Conservation (phyloP, 2,113 vertebrate species). For the Heterotis niloticus region DNA sequence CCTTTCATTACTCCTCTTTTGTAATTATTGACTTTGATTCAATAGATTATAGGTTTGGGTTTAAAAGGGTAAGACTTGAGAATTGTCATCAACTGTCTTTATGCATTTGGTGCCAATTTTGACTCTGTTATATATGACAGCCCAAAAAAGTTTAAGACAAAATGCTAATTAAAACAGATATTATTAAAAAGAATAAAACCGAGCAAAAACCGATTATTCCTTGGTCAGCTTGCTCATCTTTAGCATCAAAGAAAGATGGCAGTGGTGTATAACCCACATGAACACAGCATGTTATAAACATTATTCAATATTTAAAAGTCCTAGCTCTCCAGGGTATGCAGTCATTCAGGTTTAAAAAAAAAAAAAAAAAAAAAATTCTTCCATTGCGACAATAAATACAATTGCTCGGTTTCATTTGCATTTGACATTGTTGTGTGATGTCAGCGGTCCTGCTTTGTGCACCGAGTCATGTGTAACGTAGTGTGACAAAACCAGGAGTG, state of each 20-base stretch:
- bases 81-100: neutral
- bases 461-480: neutral
- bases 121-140: neutral
- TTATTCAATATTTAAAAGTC: conserved; percentile 32
- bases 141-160: neutral
- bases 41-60: neutral
- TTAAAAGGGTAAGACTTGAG: neutral
- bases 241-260: neutral
- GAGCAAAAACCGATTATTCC: neutral
- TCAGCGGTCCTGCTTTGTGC: neutral
- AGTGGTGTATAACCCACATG: neutral
- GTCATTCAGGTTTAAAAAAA: neutral
- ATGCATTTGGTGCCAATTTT: neutral
- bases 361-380: conserved; percentile 32
- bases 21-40: neutral
- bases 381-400: conserved; percentile 16
- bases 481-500: neutral
- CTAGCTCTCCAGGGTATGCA: neutral
- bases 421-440: neutral
- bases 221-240: neutral
- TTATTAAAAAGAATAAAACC: conserved; percentile 7
- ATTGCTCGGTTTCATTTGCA: conserved; percentile 7
- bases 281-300: conserved; percentile 25
- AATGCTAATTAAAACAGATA: neutral
- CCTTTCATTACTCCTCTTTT: conserved; percentile 1